Base-by-base conservation (phyloP, 1,140 invertebrate genomes). In the Geopemphigus sp. region DNA sequence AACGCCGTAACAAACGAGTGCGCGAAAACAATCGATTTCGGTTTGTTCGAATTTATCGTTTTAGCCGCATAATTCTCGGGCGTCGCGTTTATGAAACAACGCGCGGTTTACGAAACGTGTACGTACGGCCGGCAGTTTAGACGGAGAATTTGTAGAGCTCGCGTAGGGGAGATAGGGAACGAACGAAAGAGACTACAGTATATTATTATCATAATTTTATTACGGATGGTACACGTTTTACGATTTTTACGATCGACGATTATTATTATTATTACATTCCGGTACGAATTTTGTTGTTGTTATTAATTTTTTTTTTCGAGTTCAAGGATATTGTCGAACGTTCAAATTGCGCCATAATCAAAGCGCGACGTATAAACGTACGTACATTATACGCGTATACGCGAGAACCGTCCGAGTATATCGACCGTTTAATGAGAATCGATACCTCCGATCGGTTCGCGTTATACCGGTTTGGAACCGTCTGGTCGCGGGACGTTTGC, bases 391-490 rank as follows among this genome's bases (percentile, higher is more conserved):
- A 63, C 17, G n/a, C 19, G 19, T 39, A 50, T 50, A 26, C n/a
- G 17, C 32, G 4, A 66, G 29, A n/a, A n/a, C n/a, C n/a, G n/a
- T n/a, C n/a, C 22, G 39, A 50, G 66, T n/a, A n/a, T 68, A 68
- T 68, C 66, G 66, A 68, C 66, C 66, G 66, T 68, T 68, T 68
- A 68, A 68, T 68, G 66, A 68, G 66, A 68, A 57, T 73, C 50
- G 24, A 56, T 73, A 32, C n/a, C n/a, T 15, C 54, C 50, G 53
- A 73, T 56, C 32, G 47, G 61, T 53, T 57, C 26, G 15, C 24
- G n/a, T n/a, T n/a, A 68, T 64, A 68, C 63, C 57, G 80, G 47
- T 66, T 54, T 66, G 15, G 63, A 80, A 64, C 57, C 47, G 56
- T 59, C 76, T 66, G 63, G 32, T 64, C n/a, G 10, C 61, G 32